These are phyloP conservation scores for Suncus etruscus DNA, from an alignment of 2,113 vertebrate species.

Conservation along the genomic window DNA sequence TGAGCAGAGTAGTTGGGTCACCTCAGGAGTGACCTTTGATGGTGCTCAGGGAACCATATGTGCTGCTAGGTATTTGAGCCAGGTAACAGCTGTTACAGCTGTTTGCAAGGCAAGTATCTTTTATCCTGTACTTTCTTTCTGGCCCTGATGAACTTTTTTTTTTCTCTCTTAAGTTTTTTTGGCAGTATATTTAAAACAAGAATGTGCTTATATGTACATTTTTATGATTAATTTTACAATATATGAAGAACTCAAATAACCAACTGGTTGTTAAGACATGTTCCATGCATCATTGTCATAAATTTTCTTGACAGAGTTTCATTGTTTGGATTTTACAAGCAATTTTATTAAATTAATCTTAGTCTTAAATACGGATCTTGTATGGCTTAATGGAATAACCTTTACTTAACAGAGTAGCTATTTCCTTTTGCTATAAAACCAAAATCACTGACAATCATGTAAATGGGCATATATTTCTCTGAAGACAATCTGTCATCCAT, in stretches of 20 bases:
- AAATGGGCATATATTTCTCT: conserved; percentile 12
- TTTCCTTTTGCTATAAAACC: neutral
- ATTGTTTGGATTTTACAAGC: neutral
- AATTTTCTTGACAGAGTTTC: neutral
- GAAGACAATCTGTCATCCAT: neutral
- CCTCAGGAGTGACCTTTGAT: too few relatives aligned
- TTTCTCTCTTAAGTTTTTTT: conserved; percentile 41
- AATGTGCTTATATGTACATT: neutral
- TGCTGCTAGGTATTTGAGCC: too few relatives aligned
- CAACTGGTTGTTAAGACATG: neutral
- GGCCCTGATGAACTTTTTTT: neutral
- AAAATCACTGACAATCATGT: neutral
- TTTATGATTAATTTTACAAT: conserved; percentile 28
- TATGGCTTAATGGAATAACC: neutral
- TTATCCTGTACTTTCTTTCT: too few relatives aligned
- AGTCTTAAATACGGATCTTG: neutral
- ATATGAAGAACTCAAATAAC: neutral
- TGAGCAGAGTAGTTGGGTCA: too few relatives aligned
- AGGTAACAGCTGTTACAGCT: too few relatives aligned
- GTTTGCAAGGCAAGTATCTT: too few relatives aligned
- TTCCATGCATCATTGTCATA: neutral
- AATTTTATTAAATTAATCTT: conserved; percentile 17
- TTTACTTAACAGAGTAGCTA: neutral
- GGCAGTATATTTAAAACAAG: conserved; percentile 40
- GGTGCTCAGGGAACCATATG: too few relatives aligned